phyloP scores from a whole-genome alignment of 2,888 invertebrate genomes.

The Polyommatus iphigenia region DNA sequence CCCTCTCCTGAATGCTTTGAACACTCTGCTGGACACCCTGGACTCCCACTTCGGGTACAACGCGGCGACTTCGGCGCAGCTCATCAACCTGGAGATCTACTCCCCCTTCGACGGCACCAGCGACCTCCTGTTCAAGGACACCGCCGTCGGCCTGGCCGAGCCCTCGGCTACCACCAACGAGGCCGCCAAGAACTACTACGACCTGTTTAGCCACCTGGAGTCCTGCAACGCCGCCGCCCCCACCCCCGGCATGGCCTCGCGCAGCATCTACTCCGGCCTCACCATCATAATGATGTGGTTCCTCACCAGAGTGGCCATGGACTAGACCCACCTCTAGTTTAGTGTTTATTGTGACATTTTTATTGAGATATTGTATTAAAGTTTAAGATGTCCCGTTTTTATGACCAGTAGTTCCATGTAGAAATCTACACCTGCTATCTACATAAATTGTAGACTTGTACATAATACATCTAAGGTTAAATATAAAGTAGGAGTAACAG shows the following conservation, averaged over 20 bases:
- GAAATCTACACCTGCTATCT: not conserved
- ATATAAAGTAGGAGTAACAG: not conserved
- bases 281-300: slow-evolving; percentile 52
- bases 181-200: slow-evolving; percentile 78
- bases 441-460: slow-evolving; percentile 2
- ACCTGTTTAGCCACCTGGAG: slow-evolving; percentile 73
- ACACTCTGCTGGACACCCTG: slow-evolving; percentile 66
- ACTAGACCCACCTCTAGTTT: slow-evolving; percentile 42
- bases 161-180: slow-evolving; percentile 54
- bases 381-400: not conserved
- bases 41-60: slow-evolving; percentile 77
- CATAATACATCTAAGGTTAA: not conserved
- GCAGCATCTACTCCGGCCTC: slow-evolving; percentile 53
- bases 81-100: slow-evolving; percentile 78
- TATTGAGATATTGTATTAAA: not conserved
- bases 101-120: slow-evolving; percentile 75
- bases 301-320: slow-evolving; percentile 50
- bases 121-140: slow-evolving; percentile 83
- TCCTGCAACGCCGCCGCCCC: slow-evolving; percentile 57
- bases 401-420: not conserved
- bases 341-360: not conserved
- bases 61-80: slow-evolving; percentile 53
- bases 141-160: slow-evolving; percentile 78
- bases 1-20: slow-evolving; percentile 56
- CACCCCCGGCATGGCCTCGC: slow-evolving; percentile 45